Conservation (phyloP, 1,140 invertebrate species). For the Delia radicum region DNA sequence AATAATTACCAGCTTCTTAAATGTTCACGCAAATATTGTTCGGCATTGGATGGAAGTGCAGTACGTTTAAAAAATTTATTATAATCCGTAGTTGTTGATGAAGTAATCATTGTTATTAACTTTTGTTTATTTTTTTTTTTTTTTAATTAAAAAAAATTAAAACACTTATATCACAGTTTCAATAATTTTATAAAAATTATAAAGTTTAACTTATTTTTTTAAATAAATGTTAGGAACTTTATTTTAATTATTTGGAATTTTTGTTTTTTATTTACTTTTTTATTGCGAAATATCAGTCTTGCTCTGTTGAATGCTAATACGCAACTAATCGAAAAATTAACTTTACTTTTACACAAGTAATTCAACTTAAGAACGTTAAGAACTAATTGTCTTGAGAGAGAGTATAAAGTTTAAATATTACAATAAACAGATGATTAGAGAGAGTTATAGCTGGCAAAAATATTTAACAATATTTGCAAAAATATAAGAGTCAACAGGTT, state of each 20-base stretch:
- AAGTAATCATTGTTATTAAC: slow-evolving; percentile 39
- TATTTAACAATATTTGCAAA: too few species aligned
- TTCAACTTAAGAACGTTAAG: neutral
- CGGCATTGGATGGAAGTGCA: slow-evolving; percentile 49
- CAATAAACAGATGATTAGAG: too few species aligned
- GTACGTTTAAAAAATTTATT: slow-evolving; percentile 47
- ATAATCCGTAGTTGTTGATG: slow-evolving; percentile 42
- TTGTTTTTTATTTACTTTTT: neutral
- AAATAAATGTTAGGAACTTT: neutral
- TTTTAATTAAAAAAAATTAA: neutral
- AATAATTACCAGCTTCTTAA: slow-evolving; percentile 33
- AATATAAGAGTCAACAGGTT: too few species aligned
- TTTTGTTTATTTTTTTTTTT: neutral
- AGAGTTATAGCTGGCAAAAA: too few species aligned
- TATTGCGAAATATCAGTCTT: neutral
- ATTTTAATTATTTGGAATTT: neutral
- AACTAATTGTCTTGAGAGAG: neutral
- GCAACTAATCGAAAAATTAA: neutral
- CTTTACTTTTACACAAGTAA: too few species aligned
- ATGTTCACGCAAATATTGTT: slow-evolving; percentile 46
- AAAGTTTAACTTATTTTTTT: neutral
- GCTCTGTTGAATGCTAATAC: neutral
- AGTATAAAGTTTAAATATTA: too few species aligned
- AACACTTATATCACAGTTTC: slow-evolving; percentile 14
- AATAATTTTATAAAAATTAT: neutral